Conservation (phyloP, 2,888 invertebrate species). For the Nomada lathburiana region DNA sequence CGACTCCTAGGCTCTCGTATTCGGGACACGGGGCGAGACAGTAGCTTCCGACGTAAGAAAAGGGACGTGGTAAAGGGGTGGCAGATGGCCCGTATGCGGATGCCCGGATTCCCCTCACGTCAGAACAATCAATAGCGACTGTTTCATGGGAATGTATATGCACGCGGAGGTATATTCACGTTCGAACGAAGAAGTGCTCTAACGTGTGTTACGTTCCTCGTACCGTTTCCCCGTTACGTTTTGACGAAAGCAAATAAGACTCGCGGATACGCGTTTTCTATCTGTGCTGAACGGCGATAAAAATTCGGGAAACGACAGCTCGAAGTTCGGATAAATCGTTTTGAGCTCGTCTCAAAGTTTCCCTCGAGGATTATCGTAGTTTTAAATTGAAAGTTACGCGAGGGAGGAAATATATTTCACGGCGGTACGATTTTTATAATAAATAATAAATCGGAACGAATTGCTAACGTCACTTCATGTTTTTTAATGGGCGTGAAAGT, state of each 20-base stretch:
- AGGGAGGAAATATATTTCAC: too few relatives aligned
- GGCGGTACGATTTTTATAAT: too few relatives aligned
- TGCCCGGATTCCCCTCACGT: constrained; percentile 74
- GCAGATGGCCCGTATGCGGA: constrained; percentile 59
- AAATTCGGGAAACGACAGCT: constrained; percentile 11
- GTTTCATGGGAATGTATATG: constrained; percentile 70
- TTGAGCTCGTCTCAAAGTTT: background rate
- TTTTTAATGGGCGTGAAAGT: too few relatives aligned
- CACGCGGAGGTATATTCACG: constrained; percentile 63
- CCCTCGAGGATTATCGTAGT: background rate
- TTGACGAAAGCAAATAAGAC: constrained; percentile 49
- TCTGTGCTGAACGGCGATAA: constrained; percentile 18
- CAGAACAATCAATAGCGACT: constrained; percentile 76
- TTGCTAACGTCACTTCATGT: too few relatives aligned
- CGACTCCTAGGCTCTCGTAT: constrained; percentile 61
- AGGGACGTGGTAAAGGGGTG: constrained; percentile 39
- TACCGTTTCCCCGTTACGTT: constrained; percentile 8
- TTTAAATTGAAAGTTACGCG: constrained; percentile 13
- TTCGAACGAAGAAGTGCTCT: constrained; percentile 42
- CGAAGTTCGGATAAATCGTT: constrained; percentile 12
- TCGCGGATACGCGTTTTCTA: constrained; percentile 30
- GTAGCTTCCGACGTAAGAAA: constrained; percentile 49
- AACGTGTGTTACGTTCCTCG: constrained; percentile 39
- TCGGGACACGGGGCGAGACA: constrained; percentile 62
- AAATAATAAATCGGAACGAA: too few relatives aligned